Evolutionary conservation across 2,113 vertebrate species (phyloP).

Genomic region (Orientallactaga bullata): DNA sequence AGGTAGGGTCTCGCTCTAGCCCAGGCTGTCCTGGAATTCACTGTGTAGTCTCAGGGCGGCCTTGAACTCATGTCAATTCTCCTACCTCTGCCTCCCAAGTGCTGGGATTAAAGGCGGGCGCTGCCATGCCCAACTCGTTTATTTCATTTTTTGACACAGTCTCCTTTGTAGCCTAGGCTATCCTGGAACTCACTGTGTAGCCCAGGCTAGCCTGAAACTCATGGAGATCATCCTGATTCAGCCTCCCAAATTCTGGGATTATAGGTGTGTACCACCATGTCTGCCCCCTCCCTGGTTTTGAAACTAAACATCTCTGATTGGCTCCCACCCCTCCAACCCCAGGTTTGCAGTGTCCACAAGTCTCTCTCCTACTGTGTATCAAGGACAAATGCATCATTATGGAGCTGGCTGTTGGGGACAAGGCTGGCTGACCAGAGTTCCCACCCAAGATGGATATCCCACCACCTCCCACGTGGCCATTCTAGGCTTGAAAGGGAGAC

Average conservation of each 20-base stretch:
- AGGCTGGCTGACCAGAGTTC: background rate
- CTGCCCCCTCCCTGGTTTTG: too few species aligned
- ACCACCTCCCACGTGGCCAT: rapidly evolving
- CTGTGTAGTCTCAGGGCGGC: too few species aligned
- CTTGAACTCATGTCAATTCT: too few species aligned
- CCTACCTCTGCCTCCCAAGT: too few species aligned
- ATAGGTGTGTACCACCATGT: background rate
- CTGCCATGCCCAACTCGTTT: too few species aligned
- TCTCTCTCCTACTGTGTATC: rapidly evolving
- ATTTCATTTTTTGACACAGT: too few species aligned
- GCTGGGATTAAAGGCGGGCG: too few species aligned
- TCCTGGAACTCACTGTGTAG: too few species aligned
- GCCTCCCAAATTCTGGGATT: background rate
- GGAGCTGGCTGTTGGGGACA: rapidly evolving
- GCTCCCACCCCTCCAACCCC: background rate
- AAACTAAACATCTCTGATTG: background rate
- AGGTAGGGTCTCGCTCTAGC: too few species aligned
- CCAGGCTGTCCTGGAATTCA: too few species aligned
- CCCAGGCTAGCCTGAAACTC: background rate
- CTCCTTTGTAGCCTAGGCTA: too few species aligned
- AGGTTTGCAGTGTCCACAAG: background rate
- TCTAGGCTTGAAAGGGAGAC: background rate
- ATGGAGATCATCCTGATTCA: background rate
- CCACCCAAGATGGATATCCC: background rate
- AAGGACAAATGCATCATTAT: too few species aligned